Evolutionary conservation across 2,797 vertebrate species (phyloP), one percentile per base, ranked within the genome.

Genomic region (Naso thynnoides): DNA sequence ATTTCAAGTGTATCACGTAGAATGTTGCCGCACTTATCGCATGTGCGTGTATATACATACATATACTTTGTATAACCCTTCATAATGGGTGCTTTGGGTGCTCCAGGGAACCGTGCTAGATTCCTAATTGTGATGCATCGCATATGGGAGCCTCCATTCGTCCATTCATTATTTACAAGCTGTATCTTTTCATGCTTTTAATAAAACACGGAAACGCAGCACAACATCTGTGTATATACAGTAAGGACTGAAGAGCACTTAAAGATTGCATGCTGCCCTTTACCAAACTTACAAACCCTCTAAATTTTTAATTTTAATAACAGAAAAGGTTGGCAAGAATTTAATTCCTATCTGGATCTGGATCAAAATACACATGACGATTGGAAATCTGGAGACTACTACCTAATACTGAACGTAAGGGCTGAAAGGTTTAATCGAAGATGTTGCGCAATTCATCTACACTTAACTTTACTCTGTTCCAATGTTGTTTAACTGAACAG

Each of bases 111-210:
- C 71, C 19, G 45, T 57, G n/a, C 39, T 48, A 1, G 14, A 7
- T 38, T 69, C 49, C 54, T 81, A 79, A 84, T 63, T 79, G 72
- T 83, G 74, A 81, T 73, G 36, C 73, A 78, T 73, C 64, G 61
- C 31, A 57, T 66, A 65, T 27, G 23, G 53, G 16, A 76, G 63
- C 10, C 24, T 76, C 58, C 16, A 36, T 62, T 79, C 26, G 57
- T 60, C 63, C 50, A 84, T 86, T 84, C 39, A 86, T 72, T 79
- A 88, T 85, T 81, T 68, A 86, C 42, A 71, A 85, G 58, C 60
- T 61, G 56, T 70, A 83, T 45, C 42, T 55, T 63, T 36, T 53
- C 19, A 2, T 55, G 45, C 53, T 79, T 83, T 74, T 52, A 66
- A 23, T 50, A 47, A 62, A 71, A 60, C 33, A 69, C 21, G 65